Evolutionary conservation across 2,113 vertebrate species (phyloP).

Genomic region (Laticauda colubrina): DNA sequence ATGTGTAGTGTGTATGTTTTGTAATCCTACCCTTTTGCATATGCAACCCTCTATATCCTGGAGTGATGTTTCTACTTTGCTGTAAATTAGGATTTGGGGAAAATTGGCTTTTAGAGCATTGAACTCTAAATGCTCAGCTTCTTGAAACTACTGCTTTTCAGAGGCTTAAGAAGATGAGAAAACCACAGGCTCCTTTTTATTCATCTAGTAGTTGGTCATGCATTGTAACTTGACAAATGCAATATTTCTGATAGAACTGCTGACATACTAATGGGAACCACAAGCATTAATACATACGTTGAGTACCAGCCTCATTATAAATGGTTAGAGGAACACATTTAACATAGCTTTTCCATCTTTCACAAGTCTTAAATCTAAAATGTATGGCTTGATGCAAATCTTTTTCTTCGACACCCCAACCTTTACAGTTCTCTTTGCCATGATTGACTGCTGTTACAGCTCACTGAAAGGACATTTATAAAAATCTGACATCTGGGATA

Average conservation of each 20-base stretch:
- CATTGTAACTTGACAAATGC: slow-evolving; percentile 20
- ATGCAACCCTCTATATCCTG: neutral
- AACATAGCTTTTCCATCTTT: slow-evolving; percentile 6
- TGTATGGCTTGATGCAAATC: neutral
- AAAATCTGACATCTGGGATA: slow-evolving; percentile 2
- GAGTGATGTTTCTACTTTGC: neutral
- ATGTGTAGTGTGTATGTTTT: neutral
- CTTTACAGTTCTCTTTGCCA: slow-evolving; percentile 31
- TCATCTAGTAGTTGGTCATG: neutral
- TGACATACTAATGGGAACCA: slow-evolving; percentile 23
- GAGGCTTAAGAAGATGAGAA: neutral
- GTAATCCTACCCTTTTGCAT: neutral
- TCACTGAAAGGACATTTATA: slow-evolving; percentile 12
- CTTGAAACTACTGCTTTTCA: slow-evolving; percentile 8
- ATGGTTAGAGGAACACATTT: slow-evolving; percentile 17
- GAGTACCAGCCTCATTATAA: slow-evolving; percentile 20
- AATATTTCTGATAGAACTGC: neutral
- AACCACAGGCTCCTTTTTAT: neutral
- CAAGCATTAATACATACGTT: slow-evolving; percentile 13
- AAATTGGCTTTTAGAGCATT: neutral
- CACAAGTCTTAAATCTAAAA: slow-evolving; percentile 20
- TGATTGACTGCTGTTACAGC: slow-evolving; percentile 7
- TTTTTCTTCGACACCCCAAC: neutral
- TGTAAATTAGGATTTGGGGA: neutral
- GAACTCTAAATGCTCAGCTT: neutral